Percentiles rank a stretch among this genome's conserved stretches.
Evolutionary conservation across 2,113 vertebrate genomes (phyloP).

Genomic region (Pygoscelis adeliae): DNA sequence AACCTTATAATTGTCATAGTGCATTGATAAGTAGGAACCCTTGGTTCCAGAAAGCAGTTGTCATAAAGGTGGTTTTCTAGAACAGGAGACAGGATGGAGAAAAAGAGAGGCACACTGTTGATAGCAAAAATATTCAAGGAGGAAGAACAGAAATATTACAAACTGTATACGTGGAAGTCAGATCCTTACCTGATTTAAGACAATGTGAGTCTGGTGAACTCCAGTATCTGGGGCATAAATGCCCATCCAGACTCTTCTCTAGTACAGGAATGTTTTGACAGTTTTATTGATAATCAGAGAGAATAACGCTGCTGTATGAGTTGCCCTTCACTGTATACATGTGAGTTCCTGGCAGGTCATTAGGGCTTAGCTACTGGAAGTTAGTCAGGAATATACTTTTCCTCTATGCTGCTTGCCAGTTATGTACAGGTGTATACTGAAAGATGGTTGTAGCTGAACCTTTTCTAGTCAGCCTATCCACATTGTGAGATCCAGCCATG

Average conservation of each 20-base stretch:
- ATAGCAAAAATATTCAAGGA: too few relatives aligned
- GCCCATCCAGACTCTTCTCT: not conserved
- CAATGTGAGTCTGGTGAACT: not conserved
- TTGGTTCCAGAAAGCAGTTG: not conserved
- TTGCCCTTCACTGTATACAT: not conserved
- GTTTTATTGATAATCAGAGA: not conserved
- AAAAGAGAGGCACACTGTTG: not conserved
- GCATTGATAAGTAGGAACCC: not conserved
- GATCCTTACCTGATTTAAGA: not conserved
- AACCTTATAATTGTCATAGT: not conserved
- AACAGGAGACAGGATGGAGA: not conserved
- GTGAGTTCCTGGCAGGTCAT: not conserved
- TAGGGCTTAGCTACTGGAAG: not conserved
- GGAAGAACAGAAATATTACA: not conserved
- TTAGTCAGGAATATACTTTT: not conserved
- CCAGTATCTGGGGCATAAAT: not conserved
- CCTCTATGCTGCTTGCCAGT: not conserved
- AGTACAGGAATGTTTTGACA: too few relatives aligned
- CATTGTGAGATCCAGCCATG: rapidly evolving
- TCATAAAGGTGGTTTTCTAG: not conserved
- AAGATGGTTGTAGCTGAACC: not conserved
- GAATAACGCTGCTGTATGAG: rapidly evolving
- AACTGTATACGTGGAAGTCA: rapidly evolving
- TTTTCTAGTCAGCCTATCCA: not conserved
- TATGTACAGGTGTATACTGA: too few relatives aligned